phyloP scores from a whole-genome alignment of 2,113 vertebrate species.

The Pipra filicauda region DNA sequence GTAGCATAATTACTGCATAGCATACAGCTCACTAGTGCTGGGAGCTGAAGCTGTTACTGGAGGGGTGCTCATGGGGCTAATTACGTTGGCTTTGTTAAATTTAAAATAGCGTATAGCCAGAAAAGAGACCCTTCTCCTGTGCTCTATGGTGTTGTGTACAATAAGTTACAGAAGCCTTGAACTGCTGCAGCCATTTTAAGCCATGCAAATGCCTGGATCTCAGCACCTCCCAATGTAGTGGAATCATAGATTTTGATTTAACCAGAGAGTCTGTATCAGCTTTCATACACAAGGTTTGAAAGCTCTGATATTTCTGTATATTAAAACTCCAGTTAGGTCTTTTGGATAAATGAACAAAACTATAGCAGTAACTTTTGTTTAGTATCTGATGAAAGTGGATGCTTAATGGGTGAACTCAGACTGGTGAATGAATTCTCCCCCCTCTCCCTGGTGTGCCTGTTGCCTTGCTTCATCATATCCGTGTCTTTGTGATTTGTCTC shows the following conservation, averaged over 20 bases:
- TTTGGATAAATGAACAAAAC: not conserved
- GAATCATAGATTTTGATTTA: not conserved
- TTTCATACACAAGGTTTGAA: not conserved
- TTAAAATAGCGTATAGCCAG: conserved; percentile 39
- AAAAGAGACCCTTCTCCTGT: conserved; percentile 19
- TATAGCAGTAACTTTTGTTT: not conserved
- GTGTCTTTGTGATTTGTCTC: not conserved
- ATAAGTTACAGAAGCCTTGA: not conserved
- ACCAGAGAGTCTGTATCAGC: not conserved
- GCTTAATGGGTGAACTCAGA: not conserved
- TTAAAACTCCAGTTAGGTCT: not conserved
- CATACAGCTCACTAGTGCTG: conserved; percentile 27
- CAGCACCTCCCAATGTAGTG: not conserved
- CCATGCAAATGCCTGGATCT: not conserved
- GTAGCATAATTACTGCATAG: conserved; percentile 67
- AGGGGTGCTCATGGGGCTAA: conserved; percentile 62
- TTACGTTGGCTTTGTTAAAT: conserved; percentile 62
- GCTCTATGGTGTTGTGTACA: not conserved
- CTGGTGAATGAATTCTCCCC: not conserved
- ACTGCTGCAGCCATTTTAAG: conserved; percentile 52
- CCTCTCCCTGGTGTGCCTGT: not conserved
- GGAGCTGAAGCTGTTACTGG: conserved; percentile 45
- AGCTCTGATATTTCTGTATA: not conserved
- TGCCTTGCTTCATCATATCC: not conserved
- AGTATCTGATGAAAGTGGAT: not conserved